phyloP scores from a whole-genome alignment of 2,797 vertebrate species.

The Cuniculus paca region DNA sequence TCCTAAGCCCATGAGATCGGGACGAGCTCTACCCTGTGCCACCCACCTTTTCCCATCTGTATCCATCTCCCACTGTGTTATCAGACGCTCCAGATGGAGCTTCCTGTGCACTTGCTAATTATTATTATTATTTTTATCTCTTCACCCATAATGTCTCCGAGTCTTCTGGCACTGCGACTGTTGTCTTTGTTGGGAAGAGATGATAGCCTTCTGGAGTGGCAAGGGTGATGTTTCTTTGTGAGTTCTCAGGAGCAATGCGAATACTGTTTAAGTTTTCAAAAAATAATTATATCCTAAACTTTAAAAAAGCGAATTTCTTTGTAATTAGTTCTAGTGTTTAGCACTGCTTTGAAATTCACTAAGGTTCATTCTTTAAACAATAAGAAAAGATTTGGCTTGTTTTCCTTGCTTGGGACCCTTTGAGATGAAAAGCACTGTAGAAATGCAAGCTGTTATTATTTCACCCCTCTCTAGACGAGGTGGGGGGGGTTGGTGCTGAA shows the following conservation, averaged over 20 bases:
- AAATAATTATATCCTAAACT: conserved; percentile 83
- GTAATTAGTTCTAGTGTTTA: conserved; percentile 79
- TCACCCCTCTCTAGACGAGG: conserved; percentile 55
- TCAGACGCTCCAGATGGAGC: conserved; percentile 79
- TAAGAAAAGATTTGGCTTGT: conserved; percentile 72
- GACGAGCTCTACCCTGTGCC: conserved; percentile 73
- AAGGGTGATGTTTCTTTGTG: conserved; percentile 68
- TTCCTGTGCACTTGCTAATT: conserved; percentile 76
- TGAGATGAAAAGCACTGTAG: conserved; percentile 78
- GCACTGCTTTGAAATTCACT: conserved; percentile 77
- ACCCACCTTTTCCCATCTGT: conserved; percentile 83
- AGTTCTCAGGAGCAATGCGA: conserved; percentile 66
- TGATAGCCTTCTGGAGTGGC: conserved; percentile 67
- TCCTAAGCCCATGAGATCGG: conserved; percentile 59
- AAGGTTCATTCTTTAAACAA: conserved; percentile 68
- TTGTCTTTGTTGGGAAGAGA: conserved; percentile 81
- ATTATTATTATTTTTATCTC: conserved; percentile 83
- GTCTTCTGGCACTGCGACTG: conserved; percentile 70
- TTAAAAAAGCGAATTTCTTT: conserved; percentile 83
- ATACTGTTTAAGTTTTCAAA: conserved; percentile 76
- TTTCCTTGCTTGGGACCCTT: conserved; percentile 76
- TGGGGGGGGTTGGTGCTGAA: neutral
- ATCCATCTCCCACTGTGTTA: conserved; percentile 74
- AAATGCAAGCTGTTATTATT: conserved; percentile 83
- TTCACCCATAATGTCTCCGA: conserved; percentile 75